A percentile compares a stretch with the other conserved stretches of the same genome.
Evolutionary conservation across 1,140 invertebrate species (phyloP).

Genomic region (Frieseomelitta varia): DNA sequence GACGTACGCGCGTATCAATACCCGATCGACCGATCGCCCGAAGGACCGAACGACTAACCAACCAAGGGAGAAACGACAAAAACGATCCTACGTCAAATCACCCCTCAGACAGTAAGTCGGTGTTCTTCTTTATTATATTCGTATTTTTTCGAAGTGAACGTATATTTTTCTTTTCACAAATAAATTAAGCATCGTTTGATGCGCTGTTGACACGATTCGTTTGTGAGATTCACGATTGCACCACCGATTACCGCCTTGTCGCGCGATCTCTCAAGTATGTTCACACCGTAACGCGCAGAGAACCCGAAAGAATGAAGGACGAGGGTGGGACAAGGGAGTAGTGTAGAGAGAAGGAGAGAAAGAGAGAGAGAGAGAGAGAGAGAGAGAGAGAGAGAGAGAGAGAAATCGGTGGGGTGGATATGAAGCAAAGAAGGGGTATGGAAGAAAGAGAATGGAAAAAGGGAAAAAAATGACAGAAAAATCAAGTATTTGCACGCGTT

Average conservation of each 20-base stretch:
- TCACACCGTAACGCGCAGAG: slow-evolving; percentile 61
- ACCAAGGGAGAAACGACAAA: slow-evolving; percentile 4
- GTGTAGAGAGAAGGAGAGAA: not conserved
- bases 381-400: slow-evolving; percentile 14
- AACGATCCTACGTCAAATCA: slow-evolving; percentile 19
- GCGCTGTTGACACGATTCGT: slow-evolving; percentile 31
- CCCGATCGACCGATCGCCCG: slow-evolving; percentile 11
- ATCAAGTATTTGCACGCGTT: slow-evolving; percentile 12
- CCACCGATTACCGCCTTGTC: slow-evolving; percentile 52
- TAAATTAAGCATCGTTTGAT: slow-evolving; percentile 7
- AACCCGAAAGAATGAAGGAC: slow-evolving; percentile 55
- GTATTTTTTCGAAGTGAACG: slow-evolving; percentile 20
- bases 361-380: not conserved
- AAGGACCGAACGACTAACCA: slow-evolving; percentile 15
- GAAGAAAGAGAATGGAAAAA: not conserved
- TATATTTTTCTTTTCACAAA: slow-evolving; percentile 9
- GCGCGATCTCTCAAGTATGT: slow-evolving; percentile 50
- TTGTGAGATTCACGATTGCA: slow-evolving; percentile 44
- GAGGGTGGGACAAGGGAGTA: slow-evolving; percentile 29
- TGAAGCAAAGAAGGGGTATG: slow-evolving; percentile 4
- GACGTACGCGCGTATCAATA: slow-evolving; percentile 14
- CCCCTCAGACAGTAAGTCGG: slow-evolving; percentile 8
- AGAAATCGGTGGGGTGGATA: slow-evolving; percentile 14
- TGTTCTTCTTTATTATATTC: slow-evolving; percentile 47
- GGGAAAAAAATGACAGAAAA: slow-evolving; percentile 17